Evolutionary conservation across 2,888 invertebrate genomes (phyloP), one percentile per base, ranked within the genome.

Genomic region (Latheticus oryzae): DNA sequence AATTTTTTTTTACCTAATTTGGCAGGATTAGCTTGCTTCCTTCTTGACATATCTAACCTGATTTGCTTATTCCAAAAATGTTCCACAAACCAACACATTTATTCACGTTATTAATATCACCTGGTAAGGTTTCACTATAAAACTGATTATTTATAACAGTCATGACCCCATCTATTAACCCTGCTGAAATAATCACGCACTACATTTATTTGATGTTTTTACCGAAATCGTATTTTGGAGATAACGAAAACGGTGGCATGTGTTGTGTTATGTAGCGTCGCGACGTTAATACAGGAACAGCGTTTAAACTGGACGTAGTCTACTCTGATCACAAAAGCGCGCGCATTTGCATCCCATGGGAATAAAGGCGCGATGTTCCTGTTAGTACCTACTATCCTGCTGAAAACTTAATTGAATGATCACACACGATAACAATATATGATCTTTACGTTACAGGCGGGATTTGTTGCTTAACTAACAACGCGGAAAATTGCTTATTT

Each of bases 271-370:
- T 52, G 57, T 52, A 56, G 63, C 69, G 68, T 64, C 66, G 66
- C 65, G 68, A 68, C 70, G 68, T 65, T 64, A 61, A 61, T 65
- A 60, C 64, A 60, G 61, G 53, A 55, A 55, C 64, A 60, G 59
- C 58, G 60, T 50, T 64, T 56, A 52, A 62, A 64, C 64, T 64
- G 64, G 60, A 64, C 64, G 59, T 54, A 58, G 61, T 59, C 58
- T 56, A 60, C 65, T 71, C 69, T 68, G 70, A 69, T 70, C 68
- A 64, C 66, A 68, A 72, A 70, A 72, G 72, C 73, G 73, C 71
- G 73, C 73, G 73, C 73, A 72, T 67, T 72, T 69, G 65, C 69
- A 67, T 71, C 72, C 69, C 73, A 60, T 48, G 70, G 71, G 73
- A 68, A 62, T 65, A 60, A 61, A 66, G 63, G 65, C 64, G 69